Percentiles rank a stretch among this genome's conserved stretches.
Evolutionary conservation across 1,140 invertebrate species (phyloP).

Genomic region (Halictus rubicundus): DNA sequence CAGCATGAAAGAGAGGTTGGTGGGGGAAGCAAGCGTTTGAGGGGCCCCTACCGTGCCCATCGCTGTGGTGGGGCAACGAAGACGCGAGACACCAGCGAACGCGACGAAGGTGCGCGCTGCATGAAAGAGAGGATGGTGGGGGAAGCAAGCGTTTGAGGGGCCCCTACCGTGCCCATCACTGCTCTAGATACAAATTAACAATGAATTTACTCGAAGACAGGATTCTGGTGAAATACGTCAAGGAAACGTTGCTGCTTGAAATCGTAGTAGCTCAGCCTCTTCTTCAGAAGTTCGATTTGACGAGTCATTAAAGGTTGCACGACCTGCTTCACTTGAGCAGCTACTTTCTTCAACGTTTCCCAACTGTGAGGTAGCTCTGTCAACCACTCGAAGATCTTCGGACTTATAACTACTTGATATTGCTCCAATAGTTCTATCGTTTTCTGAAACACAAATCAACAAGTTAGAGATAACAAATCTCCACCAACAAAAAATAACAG

Average conservation of each 20-base stretch:
- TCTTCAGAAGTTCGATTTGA: conserved; percentile 85
- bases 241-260: conserved; percentile 88
- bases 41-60: too few relatives aligned
- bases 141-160: too few relatives aligned
- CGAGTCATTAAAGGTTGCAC: conserved; percentile 89
- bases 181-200: too few relatives aligned
- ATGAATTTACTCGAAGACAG: conserved; percentile 84
- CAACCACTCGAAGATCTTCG: conserved; percentile 82
- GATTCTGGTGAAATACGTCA: conserved; percentile 85
- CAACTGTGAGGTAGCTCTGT: conserved; percentile 93
- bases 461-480: neutral
- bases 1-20: too few relatives aligned
- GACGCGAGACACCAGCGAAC: too few relatives aligned
- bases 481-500: too few relatives aligned
- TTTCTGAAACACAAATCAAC: conserved; percentile 79
- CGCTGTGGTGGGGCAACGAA: too few relatives aligned
- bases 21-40: too few relatives aligned
- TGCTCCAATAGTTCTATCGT: conserved; percentile 87
- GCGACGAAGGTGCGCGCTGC: too few relatives aligned
- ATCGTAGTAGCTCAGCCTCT: conserved; percentile 89
- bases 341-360: conserved; percentile 92
- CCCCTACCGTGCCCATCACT: too few relatives aligned
- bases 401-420: conserved; percentile 88
- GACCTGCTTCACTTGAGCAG: conserved; percentile 91
- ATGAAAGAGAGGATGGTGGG: too few relatives aligned